Percentiles rank a stretch among this genome's conserved stretches.
Conservation (phyloP, 2,888 invertebrate genomes). For the Bugulina stolonifera region DNA sequence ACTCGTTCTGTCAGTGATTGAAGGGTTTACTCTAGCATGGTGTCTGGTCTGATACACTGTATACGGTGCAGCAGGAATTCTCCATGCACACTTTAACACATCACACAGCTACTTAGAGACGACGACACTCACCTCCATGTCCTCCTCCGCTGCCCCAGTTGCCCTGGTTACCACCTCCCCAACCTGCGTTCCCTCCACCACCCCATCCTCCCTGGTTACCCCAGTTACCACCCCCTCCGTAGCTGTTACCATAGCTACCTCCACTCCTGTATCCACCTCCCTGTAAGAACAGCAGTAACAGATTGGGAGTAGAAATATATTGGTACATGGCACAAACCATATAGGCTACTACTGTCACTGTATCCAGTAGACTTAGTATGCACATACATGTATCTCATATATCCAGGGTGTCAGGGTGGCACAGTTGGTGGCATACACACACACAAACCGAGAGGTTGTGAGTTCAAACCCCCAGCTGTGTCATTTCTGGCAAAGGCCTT, state of each 20-base stretch:
- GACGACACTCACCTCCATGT: not conserved
- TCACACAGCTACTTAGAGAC: not conserved
- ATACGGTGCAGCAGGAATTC: not conserved
- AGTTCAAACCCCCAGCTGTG: no score
- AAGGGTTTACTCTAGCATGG: not conserved
- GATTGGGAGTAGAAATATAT: not conserved
- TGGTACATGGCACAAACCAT: no score
- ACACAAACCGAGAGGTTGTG: no score
- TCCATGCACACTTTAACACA: not conserved
- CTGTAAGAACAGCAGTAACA: not conserved
- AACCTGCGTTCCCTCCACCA: conserved; percentile 1
- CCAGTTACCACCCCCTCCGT: conserved; percentile 32
- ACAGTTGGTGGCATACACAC: no score
- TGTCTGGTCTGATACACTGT: not conserved
- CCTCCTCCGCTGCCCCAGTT: not conserved
- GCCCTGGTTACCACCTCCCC: not conserved
- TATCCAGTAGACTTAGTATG: no score
- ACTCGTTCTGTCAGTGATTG: no score
- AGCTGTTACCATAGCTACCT: conserved; percentile 33
- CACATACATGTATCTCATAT: no score
- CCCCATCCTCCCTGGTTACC: conserved; percentile 26
- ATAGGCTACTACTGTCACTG: no score
- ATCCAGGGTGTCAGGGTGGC: no score
- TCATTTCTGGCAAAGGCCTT: no score
- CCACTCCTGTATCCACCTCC: conserved; percentile 28